Base-by-base conservation (phyloP, 1,140 invertebrate genomes). In the Drosophila ficusphila region DNA sequence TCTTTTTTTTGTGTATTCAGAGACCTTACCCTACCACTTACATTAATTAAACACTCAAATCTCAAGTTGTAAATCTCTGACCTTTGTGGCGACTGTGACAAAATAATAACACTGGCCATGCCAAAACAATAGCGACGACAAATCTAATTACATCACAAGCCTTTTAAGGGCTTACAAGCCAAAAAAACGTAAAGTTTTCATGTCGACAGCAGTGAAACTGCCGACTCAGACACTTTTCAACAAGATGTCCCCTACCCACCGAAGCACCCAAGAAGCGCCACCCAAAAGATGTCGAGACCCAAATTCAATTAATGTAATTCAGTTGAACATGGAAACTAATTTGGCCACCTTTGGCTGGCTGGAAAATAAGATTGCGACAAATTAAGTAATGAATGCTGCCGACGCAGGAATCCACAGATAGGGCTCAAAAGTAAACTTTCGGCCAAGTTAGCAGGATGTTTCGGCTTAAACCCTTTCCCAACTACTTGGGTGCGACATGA, bases 251-350 rank as follows among this genome's bases (percentile, higher is more conserved):
- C 19, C 12, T 8, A 19, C 12, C 41, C 39, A 14, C n/a, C 27
- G 19, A 44, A 21, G 6, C 19, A 11, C 8, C 9, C n/a, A 42
- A 18, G 16, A 51, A n/a, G 11, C 11, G 14, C 23, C 25, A 27
- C 54, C 57, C 4, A 49, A 64, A 51, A 27, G 34, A 41, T 65
- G 41, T 38, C 25, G 25, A 14, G 25, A 14, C 60, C 46, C 16
- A 7, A 67, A 68, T 68, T 68, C 64, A 68, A 67, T 68, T 68
- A 68, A 68, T 52, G 61, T 68, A 52, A 67, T 68, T 67, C 36
- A 52, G 36, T 23, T 34, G 46, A 68, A 61, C 60, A 64, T 36
- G 56, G 19, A 46, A 64, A 42, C 64, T 65, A 65, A 67, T 67
- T 67, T 68, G 36, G 61, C 42, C 62, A 67, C 62, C 60, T 68